Evolutionary conservation across 2,113 vertebrate genomes (phyloP).

Genomic region (Caranx melampygus): DNA sequence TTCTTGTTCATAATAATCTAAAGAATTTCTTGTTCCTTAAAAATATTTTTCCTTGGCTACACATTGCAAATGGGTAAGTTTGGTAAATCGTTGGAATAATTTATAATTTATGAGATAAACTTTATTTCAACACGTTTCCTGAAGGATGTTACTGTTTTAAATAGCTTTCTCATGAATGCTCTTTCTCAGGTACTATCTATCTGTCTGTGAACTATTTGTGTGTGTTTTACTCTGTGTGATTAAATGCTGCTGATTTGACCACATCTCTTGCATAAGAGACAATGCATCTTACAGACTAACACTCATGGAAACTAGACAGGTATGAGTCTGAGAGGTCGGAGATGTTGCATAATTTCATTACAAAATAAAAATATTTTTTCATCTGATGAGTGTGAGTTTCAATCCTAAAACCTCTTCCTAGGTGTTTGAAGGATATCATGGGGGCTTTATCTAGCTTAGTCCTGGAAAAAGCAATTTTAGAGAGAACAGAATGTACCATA

Average conservation of each 20-base stretch:
- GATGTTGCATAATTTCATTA: slow-evolving; percentile 30
- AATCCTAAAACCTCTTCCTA: slow-evolving; percentile 33
- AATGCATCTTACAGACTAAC: neutral
- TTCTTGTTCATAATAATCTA: too few species aligned
- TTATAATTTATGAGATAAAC: neutral
- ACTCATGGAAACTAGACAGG: slow-evolving; percentile 1
- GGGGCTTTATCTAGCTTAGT: slow-evolving; percentile 55
- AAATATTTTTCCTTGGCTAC: too few species aligned
- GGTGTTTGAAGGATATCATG: slow-evolving; percentile 48
- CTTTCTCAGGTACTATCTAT: too few species aligned
- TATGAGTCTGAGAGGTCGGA: neutral
- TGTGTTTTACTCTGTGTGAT: neutral
- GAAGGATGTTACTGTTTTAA: neutral
- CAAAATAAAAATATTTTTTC: slow-evolving; percentile 28
- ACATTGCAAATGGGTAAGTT: neutral
- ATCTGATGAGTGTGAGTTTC: slow-evolving; percentile 28
- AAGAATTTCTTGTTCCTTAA: too few species aligned
- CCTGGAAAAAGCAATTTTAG: slow-evolving; percentile 65
- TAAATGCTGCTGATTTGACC: neutral
- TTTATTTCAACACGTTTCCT: slow-evolving; percentile 11
- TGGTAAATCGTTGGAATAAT: neutral
- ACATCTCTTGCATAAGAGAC: neutral
- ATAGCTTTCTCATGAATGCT: too few species aligned
- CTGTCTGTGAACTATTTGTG: too few species aligned
- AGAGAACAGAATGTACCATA: slow-evolving; percentile 82